A percentile compares a stretch with the other conserved stretches of the same genome.
phyloP scores from a whole-genome alignment of 2,113 vertebrate species.

The Oryzias javanicus region DNA sequence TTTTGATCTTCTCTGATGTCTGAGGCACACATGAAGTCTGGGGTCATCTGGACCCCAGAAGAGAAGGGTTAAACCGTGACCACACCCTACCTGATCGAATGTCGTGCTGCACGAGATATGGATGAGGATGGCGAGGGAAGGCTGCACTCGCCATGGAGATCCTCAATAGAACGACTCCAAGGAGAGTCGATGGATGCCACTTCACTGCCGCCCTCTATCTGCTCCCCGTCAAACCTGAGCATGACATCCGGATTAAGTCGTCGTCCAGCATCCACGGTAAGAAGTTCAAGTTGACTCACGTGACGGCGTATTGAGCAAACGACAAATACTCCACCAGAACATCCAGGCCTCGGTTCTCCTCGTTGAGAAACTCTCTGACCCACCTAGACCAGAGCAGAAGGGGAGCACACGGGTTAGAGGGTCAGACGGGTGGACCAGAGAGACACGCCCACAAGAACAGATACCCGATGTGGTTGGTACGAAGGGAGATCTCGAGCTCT shows the following conservation, averaged over 20 bases:
- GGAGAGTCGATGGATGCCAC: conserved; percentile 88
- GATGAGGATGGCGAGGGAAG: conserved; percentile 87
- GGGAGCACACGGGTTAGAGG: too few relatives aligned
- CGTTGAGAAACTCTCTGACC: conserved; percentile 98
- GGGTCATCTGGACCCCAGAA: too few relatives aligned
- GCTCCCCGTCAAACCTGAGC: conserved; percentile 91
- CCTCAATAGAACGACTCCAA: conserved; percentile 97
- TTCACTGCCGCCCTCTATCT: conserved; percentile 84
- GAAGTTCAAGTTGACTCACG: conserved; percentile 80
- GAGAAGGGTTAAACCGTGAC: background rate
- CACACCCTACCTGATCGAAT: conserved; percentile 78
- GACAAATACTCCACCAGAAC: conserved; percentile 96
- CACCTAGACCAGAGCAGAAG: conserved; percentile 73
- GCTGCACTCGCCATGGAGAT: conserved; percentile 91
- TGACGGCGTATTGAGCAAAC: conserved; percentile 96
- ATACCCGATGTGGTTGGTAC: conserved; percentile 71
- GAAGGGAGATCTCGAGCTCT: conserved; percentile 69
- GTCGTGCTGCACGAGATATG: conserved; percentile 82
- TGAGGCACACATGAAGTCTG: too few relatives aligned
- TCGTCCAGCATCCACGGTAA: background rate
- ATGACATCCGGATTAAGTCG: background rate
- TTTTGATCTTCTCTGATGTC: too few relatives aligned
- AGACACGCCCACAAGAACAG: background rate
- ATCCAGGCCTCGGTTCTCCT: conserved; percentile 95
- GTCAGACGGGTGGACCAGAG: background rate